Conservation (phyloP, 2,113 vertebrate species). For the Lophochroa leadbeateri region DNA sequence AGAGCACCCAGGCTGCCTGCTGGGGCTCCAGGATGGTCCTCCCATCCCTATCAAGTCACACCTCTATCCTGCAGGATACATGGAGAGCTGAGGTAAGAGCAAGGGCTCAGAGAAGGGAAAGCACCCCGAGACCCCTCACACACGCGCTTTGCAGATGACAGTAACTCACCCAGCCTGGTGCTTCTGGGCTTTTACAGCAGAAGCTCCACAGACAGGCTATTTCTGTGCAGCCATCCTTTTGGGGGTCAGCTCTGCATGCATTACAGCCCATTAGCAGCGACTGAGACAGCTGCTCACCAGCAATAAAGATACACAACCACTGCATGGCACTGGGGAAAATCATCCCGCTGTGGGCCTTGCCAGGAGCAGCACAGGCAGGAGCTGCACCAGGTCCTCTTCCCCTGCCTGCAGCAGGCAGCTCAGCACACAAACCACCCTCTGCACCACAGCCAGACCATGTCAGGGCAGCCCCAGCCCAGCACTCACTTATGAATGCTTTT, state of each 20-base stretch:
- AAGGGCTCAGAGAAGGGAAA: neutral
- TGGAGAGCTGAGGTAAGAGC: neutral
- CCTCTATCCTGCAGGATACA: neutral
- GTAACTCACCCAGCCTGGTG: neutral
- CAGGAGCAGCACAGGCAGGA: neutral
- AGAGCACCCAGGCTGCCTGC: accelerated
- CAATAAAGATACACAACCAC: neutral
- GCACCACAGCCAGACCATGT: accelerated
- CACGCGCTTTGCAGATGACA: neutral
- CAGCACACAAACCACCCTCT: accelerated
- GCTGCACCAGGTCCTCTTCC: neutral
- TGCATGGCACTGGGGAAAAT: neutral
- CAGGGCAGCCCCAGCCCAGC: neutral
- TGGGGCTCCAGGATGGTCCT: neutral
- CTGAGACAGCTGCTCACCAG: neutral
- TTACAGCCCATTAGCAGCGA: neutral
- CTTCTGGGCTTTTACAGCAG: neutral
- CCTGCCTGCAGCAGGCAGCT: neutral
- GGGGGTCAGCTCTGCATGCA: neutral
- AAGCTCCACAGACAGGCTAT: neutral
- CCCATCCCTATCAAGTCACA: neutral
- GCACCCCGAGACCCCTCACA: neutral
- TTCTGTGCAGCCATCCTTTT: neutral
- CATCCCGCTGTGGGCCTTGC: neutral
- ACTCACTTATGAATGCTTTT: accelerated